phyloP scores from a whole-genome alignment of 1,140 invertebrate species.

The Microplitis mediator region DNA sequence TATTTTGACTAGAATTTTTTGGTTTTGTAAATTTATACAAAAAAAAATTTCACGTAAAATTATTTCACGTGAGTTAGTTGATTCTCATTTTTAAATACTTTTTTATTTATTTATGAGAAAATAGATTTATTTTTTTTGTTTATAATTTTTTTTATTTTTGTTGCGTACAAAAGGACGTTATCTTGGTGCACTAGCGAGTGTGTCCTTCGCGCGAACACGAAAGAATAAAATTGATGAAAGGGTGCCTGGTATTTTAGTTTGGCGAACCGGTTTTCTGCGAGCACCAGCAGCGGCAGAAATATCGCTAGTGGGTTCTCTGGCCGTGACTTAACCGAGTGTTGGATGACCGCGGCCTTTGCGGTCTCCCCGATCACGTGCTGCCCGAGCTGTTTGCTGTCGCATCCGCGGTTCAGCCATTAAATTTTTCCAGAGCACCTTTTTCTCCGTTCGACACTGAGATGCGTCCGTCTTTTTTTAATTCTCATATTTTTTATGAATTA shows the following conservation, averaged over 20 bases:
- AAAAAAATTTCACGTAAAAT: not conserved
- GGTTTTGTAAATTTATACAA: not conserved
- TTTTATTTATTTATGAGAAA: not conserved
- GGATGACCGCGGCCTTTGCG: not conserved
- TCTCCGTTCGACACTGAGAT: not conserved
- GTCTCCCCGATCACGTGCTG: conserved; percentile 20
- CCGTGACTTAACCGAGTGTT: conserved; percentile 19
- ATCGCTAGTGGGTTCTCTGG: not conserved
- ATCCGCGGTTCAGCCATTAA: not conserved
- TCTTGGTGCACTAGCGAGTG: not conserved
- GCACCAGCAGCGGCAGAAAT: not conserved
- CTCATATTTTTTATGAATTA: not conserved
- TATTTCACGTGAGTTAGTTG: no score
- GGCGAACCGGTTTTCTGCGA: conserved; percentile 24
- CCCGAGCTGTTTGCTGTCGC: conserved; percentile 7
- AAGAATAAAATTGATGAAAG: not conserved
- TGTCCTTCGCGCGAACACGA: not conserved
- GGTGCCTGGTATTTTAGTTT: conserved; percentile 17
- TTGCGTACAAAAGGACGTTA: not conserved
- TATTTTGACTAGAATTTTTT: not conserved
- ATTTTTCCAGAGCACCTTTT: not conserved
- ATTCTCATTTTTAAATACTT: not conserved
- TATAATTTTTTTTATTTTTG: not conserved
- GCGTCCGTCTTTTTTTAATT: not conserved
- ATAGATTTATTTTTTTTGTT: no score